A percentile compares a stretch with the other conserved stretches of the same genome.
Evolutionary conservation across 2,113 vertebrate genomes (phyloP).

Genomic region (Turnix velox): DNA sequence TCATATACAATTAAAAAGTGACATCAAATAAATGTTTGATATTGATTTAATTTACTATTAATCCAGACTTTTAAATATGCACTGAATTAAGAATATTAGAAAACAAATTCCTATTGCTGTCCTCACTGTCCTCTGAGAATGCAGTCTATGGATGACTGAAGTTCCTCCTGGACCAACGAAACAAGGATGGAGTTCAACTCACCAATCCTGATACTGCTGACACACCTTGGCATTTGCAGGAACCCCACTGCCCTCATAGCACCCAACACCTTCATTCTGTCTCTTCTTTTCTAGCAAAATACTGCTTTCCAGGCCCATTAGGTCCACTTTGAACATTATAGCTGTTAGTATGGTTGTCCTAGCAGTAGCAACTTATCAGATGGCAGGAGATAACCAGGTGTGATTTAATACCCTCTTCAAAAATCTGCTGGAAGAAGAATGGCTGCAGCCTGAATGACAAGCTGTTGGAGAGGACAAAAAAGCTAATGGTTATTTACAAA

Average conservation of each 20-base stretch:
- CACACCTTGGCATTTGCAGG: neutral
- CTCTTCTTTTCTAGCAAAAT: neutral
- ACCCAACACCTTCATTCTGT: neutral
- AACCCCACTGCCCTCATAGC: neutral
- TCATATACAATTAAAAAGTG: slow-evolving; percentile 42
- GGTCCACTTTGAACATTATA: neutral
- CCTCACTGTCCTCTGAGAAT: neutral
- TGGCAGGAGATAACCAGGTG: neutral
- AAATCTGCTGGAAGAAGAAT: neutral
- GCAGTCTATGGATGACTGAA: neutral
- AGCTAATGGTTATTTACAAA: neutral
- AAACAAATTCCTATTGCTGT: neutral
- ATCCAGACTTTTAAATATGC: neutral
- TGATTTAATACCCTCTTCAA: neutral
- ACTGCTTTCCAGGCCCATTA: neutral
- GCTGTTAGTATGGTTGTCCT: neutral
- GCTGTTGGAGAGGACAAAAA: neutral
- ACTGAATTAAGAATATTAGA: neutral
- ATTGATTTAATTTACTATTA: neutral
- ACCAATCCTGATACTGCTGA: accelerated
- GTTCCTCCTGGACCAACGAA: accelerated
- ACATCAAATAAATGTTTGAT: neutral
- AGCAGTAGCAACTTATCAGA: neutral
- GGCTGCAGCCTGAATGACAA: neutral
- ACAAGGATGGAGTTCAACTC: neutral